Conservation (phyloP, 2,888 invertebrate species). For the Lysandra bellargus region DNA sequence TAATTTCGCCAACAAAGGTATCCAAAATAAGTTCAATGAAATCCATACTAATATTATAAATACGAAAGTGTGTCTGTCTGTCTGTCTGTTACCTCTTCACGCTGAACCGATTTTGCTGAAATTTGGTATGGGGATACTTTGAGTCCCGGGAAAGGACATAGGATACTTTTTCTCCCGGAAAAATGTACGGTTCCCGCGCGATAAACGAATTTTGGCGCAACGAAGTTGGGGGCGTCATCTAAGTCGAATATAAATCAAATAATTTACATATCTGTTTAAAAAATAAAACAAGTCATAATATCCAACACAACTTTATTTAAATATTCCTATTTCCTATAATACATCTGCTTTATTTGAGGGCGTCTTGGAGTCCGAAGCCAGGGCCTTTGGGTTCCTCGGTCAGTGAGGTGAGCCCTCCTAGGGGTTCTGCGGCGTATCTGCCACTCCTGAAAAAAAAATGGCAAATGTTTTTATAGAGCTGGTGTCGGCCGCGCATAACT, state of each 20-base stretch:
- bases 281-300: constrained; percentile 43
- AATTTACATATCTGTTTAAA: not conserved
- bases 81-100: too few species aligned
- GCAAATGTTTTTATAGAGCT: not conserved
- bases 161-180: too few species aligned
- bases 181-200: too few species aligned
- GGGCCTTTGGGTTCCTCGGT: constrained; percentile 94
- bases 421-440: constrained; percentile 95
- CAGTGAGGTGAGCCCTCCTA: constrained; percentile 92
- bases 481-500: too few species aligned
- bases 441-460: constrained; percentile 84
- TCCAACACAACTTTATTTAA: constrained; percentile 75
- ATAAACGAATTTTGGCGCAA: too few species aligned
- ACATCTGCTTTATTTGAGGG: constrained; percentile 51
- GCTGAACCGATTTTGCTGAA: too few species aligned
- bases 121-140: too few species aligned
- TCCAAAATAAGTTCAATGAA: not conserved
- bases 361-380: constrained; percentile 90
- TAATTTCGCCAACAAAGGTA: too few species aligned
- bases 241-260: not conserved
- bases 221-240: too few species aligned
- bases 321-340: constrained; percentile 64
- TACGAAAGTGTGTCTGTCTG: too few species aligned
- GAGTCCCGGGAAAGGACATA: too few species aligned
- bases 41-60: too few species aligned